A percentile compares a stretch with the other conserved stretches of the same genome.
Evolutionary conservation across 2,113 vertebrate species (phyloP).

Genomic region (Egretta garzetta): DNA sequence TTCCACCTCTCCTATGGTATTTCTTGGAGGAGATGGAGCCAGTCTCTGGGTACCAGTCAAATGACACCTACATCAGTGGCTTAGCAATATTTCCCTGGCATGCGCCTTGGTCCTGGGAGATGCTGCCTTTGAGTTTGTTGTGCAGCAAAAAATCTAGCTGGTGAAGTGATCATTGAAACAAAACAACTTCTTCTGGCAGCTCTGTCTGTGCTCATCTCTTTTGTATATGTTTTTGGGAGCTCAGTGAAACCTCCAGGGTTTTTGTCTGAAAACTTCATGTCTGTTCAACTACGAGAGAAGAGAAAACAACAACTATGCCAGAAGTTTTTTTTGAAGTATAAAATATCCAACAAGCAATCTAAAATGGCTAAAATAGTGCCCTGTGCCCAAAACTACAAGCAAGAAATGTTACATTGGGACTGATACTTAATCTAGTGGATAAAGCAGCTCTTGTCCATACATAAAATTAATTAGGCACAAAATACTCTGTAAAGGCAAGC

Average conservation of each 20-base stretch:
- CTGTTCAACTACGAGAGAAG: neutral
- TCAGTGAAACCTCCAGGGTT: neutral
- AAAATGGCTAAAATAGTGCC: neutral
- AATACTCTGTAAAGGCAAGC: neutral
- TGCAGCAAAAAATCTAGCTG: neutral
- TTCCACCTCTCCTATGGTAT: neutral
- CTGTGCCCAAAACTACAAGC: neutral
- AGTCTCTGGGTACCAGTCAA: neutral
- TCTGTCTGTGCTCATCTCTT: neutral
- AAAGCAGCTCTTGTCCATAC: neutral
- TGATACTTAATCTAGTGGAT: conserved; percentile 25
- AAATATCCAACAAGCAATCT: neutral
- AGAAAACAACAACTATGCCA: neutral
- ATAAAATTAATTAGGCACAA: conserved; percentile 51
- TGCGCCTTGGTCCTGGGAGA: neutral
- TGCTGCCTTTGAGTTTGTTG: neutral
- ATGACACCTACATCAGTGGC: neutral
- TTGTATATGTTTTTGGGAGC: neutral
- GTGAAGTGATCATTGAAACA: neutral
- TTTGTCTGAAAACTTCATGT: conserved; percentile 19
- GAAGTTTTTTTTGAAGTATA: neutral
- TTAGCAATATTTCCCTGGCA: neutral
- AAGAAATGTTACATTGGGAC: neutral
- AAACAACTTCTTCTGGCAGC: neutral
- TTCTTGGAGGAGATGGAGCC: neutral